phyloP scores from a whole-genome alignment of 2,113 vertebrate genomes.

The Microtus ochrogaster region DNA sequence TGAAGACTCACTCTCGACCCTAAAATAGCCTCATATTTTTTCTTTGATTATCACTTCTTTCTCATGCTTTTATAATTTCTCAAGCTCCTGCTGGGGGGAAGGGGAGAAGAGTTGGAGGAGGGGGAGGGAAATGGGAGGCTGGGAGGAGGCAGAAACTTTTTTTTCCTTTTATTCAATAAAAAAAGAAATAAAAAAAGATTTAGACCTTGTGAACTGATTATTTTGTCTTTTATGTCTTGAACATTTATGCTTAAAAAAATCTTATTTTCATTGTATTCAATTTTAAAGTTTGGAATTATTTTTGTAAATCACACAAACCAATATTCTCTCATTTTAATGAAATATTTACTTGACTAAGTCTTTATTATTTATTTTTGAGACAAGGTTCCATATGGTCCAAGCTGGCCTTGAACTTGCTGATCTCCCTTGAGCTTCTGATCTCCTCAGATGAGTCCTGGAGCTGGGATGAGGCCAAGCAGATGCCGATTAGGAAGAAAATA shows the following conservation, averaged over 20 bases:
- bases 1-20: neutral
- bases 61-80: neutral
- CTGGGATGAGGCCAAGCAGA: neutral
- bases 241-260: neutral
- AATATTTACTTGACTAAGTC: neutral
- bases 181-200: too few species aligned
- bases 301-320: neutral
- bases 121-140: too few species aligned
- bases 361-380: neutral
- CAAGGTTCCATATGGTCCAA: neutral
- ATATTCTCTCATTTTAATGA: neutral
- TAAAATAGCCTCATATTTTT: neutral
- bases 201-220: neutral
- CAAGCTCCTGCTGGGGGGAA: neutral
- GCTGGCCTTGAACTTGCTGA: neutral
- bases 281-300: neutral
- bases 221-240: neutral
- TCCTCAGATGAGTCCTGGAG: neutral
- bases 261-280: neutral
- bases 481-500: neutral
- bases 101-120: too few species aligned
- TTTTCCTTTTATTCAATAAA: too few species aligned
- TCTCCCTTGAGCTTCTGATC: neutral
- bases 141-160: too few species aligned
- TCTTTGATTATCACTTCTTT: neutral